A percentile compares a stretch with the other conserved stretches of the same genome.
phyloP scores from a whole-genome alignment of 2,113 vertebrate genomes.

The Zosterops hypoxanthus region DNA sequence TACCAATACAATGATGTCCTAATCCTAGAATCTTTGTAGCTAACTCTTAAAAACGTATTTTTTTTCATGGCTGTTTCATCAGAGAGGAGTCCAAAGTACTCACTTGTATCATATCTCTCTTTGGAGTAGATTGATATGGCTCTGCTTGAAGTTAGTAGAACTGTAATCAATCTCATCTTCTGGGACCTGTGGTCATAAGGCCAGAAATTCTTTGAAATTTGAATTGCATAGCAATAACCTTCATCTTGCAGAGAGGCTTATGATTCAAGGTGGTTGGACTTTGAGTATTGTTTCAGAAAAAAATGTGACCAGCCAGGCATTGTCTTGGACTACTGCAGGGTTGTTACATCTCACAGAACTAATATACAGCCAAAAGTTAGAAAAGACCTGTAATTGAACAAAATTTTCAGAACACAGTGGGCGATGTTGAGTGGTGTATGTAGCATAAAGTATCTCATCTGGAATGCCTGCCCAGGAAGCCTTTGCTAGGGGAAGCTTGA shows the following conservation, averaged over 20 bases:
- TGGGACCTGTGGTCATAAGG: background rate
- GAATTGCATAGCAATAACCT: background rate
- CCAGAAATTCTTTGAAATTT: background rate
- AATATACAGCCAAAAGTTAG: background rate
- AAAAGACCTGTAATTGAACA: background rate
- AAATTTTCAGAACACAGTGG: accelerated
- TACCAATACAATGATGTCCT: background rate
- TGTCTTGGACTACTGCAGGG: background rate
- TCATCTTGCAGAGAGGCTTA: background rate
- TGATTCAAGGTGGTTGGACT: background rate
- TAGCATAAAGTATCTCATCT: background rate
- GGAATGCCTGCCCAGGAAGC: background rate
- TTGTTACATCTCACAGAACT: background rate
- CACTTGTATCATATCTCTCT: background rate
- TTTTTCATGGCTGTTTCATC: background rate
- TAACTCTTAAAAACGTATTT: background rate
- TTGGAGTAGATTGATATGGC: background rate
- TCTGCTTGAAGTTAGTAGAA: background rate
- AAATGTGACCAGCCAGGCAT: background rate
- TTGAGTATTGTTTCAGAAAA: background rate
- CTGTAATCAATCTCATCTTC: background rate
- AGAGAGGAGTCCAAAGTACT: background rate
- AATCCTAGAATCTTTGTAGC: background rate
- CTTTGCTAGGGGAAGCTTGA: background rate
- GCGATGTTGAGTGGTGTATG: accelerated